phyloP scores from a whole-genome alignment of 1,140 invertebrate species.

The Papilio polyxenes region DNA sequence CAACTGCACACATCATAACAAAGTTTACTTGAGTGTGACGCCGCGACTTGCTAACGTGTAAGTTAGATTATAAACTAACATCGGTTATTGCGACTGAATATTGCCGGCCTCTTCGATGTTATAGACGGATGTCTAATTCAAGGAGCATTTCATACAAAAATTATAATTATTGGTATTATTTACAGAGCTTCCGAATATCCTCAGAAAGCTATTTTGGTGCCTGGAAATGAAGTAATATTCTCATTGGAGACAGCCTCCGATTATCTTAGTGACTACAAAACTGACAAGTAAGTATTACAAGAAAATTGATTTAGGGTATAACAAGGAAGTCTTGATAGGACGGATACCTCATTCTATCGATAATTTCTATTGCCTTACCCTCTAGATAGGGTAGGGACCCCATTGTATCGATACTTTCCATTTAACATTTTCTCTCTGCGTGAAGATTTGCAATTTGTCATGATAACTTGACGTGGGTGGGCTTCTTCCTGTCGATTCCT shows the following conservation, averaged over 20 bases:
- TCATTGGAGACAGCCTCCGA: conserved; percentile 97
- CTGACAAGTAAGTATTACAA: conserved; percentile 60
- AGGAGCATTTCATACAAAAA: not conserved
- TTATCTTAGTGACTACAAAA: conserved; percentile 94
- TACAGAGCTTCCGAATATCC: conserved; percentile 91
- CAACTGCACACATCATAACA: conserved; percentile 70
- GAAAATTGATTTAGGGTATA: not conserved
- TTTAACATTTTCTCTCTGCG: too few species aligned
- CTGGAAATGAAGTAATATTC: conserved; percentile 97
- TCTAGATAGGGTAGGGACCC: too few species aligned
- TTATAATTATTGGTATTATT: conserved; percentile 44
- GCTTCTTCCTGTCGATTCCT: too few species aligned
- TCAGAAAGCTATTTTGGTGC: conserved; percentile 91
- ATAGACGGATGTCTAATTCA: too few species aligned
- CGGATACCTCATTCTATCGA: too few species aligned
- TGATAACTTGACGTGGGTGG: too few species aligned
- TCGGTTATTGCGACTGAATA: too few species aligned
- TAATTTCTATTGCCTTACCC: too few species aligned
- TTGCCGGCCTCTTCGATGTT: too few species aligned
- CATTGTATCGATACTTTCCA: too few species aligned
- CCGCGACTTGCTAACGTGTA: conserved; percentile 69
- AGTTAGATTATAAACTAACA: conserved; percentile 44
- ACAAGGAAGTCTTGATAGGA: too few species aligned
- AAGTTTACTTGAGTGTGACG: conserved; percentile 70
- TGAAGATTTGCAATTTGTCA: too few species aligned